phyloP scores from a whole-genome alignment of 2,113 vertebrate genomes.

The Pterophyllum scalare region DNA sequence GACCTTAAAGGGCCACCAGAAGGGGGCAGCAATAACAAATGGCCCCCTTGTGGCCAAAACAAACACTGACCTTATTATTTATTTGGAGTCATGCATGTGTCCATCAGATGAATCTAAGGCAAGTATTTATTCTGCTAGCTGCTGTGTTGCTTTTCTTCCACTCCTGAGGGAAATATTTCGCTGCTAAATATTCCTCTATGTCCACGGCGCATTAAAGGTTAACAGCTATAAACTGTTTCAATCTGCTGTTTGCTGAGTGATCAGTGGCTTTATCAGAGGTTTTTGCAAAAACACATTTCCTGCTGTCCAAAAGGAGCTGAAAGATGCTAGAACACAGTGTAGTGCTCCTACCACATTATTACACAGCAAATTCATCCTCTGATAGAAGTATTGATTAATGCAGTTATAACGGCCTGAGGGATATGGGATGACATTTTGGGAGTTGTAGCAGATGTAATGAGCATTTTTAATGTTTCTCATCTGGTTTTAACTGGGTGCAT shows the following conservation, averaged over 20 bases:
- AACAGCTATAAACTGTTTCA: not conserved
- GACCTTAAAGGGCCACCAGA: not conserved
- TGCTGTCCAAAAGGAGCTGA: not conserved
- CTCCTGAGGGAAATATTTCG: not conserved
- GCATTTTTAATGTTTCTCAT: not conserved
- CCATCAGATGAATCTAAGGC: not conserved
- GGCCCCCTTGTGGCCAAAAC: not conserved
- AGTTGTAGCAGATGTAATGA: not conserved
- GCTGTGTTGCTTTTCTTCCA: not conserved
- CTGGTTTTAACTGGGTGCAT: not conserved
- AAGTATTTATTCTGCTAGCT: not conserved
- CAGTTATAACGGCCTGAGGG: not conserved
- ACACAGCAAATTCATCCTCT: not conserved
- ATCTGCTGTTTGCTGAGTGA: not conserved
- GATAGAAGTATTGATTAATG: not conserved
- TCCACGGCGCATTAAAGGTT: not conserved
- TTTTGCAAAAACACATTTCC: not conserved
- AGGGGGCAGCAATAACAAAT: not conserved
- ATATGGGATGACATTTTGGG: not conserved
- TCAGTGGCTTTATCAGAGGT: accelerated
- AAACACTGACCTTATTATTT: not conserved
- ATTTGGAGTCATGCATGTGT: not conserved
- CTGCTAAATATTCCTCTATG: not conserved
- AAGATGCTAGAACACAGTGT: not conserved
- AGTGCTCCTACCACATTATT: not conserved